Percentiles rank a stretch among this genome's conserved stretches.
Evolutionary conservation across 2,888 invertebrate genomes (phyloP).

Genomic region (Cylloceria caligata): DNA sequence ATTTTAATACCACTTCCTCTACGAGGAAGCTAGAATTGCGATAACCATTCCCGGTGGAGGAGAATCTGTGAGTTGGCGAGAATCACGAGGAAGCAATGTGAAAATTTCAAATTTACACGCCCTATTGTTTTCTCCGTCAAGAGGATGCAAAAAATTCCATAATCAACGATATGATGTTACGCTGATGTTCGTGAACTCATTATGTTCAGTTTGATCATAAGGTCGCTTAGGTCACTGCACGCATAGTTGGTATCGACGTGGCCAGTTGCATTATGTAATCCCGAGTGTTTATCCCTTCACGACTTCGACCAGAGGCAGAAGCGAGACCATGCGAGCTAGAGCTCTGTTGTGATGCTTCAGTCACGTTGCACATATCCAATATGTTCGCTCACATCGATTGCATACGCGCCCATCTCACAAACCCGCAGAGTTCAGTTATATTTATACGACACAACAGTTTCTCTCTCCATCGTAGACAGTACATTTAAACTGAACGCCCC

Average conservation of each 20-base stretch:
- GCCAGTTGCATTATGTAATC: conserved; percentile 44
- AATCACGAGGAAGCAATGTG: no score
- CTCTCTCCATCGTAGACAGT: conserved; percentile 2
- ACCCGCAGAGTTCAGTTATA: conserved; percentile 42
- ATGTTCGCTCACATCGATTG: conserved; percentile 49
- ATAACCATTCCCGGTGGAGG: no score
- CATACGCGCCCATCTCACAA: conserved; percentile 32
- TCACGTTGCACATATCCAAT: conserved; percentile 37
- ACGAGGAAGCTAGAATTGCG: no score
- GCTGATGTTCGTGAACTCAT: conserved; percentile 1
- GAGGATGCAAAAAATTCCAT: neutral
- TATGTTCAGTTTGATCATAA: conserved; percentile 21
- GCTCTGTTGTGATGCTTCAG: conserved; percentile 39
- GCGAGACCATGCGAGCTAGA: conserved; percentile 7
- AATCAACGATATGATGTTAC: neutral
- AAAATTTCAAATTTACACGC: no score
- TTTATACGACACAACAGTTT: neutral
- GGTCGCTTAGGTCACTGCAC: conserved; percentile 38
- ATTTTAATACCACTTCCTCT: no score
- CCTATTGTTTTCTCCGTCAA: no score
- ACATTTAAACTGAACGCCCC: no score
- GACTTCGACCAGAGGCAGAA: conserved; percentile 33
- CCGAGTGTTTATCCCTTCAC: conserved; percentile 47
- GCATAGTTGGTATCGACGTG: conserved; percentile 44
- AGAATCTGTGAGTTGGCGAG: no score